Evolutionary conservation across 2,113 vertebrate species (phyloP).

Genomic region (Myrmecobius fasciatus): DNA sequence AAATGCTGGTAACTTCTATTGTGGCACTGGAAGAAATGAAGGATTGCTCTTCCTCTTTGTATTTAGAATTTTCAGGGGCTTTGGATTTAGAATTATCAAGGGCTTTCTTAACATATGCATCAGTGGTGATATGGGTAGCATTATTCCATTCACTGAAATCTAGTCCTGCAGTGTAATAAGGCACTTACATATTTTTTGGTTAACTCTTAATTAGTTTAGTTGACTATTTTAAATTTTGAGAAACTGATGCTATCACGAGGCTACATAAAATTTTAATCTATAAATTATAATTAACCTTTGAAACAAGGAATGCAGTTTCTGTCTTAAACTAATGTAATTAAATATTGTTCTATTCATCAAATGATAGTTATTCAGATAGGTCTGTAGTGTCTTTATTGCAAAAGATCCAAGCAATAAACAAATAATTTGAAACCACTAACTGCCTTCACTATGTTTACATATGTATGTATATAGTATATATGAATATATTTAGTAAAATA

Average conservation of each 20-base stretch:
- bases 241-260: constrained; percentile 2
- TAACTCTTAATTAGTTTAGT: constrained; percentile 24
- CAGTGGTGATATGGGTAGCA: background rate
- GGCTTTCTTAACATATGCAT: constrained; percentile 27
- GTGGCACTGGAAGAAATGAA: background rate
- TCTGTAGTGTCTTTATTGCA: background rate
- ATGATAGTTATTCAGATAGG: background rate
- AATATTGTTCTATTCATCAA: background rate
- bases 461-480: background rate
- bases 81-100: constrained; percentile 31
- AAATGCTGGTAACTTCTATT: background rate
- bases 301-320: constrained; percentile 16
- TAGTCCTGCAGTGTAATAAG: background rate
- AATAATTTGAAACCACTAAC: background rate
- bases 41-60: background rate
- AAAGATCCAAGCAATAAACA: constrained; percentile 11
- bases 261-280: constrained; percentile 20
- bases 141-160: background rate
- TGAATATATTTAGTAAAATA: no score
- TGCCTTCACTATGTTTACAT: background rate
- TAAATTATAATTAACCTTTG: constrained; percentile 22
- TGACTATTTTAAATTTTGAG: background rate
- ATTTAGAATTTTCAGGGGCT: background rate
- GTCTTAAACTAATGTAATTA: background rate
- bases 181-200: background rate